Conservation (phyloP, 1,140 invertebrate species). For the Aphelinus certus region DNA sequence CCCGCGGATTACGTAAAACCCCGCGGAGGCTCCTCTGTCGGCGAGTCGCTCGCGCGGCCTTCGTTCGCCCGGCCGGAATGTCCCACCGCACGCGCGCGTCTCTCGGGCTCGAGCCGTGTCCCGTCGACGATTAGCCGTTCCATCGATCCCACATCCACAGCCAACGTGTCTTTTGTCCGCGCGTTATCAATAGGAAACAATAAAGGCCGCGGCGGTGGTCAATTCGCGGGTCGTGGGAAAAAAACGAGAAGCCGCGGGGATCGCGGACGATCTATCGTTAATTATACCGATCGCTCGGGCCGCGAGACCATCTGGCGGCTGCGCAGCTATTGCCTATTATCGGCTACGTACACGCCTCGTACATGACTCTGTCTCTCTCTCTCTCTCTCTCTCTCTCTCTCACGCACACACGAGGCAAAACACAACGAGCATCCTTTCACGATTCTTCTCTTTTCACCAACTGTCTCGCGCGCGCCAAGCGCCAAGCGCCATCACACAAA, state of each 20-base stretch:
- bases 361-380: background rate
- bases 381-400: background rate
- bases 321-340: constrained; percentile 8
- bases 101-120: too few relatives aligned
- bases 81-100: constrained; percentile 38
- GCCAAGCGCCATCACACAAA: too few relatives aligned
- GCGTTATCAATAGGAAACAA: too few relatives aligned
- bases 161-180: too few relatives aligned
- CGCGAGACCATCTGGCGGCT: constrained; percentile 18
- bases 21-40: constrained; percentile 5
- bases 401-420: too few relatives aligned
- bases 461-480: too few relatives aligned
- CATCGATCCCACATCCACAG: too few relatives aligned
- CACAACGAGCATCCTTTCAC: too few relatives aligned
- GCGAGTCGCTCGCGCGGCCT: constrained; percentile 41
- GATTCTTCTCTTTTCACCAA: too few relatives aligned
- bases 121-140: too few relatives aligned
- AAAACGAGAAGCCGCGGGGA: background rate
- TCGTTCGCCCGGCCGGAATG: constrained; percentile 40
- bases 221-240: background rate
- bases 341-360: background rate
- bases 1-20: constrained; percentile 53
- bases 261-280: constrained; percentile 20
- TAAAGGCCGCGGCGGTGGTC: too few relatives aligned
- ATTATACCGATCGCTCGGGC: constrained; percentile 16